Conservation (phyloP, 2,797 vertebrate genomes). For the Tarsius wallacei region DNA sequence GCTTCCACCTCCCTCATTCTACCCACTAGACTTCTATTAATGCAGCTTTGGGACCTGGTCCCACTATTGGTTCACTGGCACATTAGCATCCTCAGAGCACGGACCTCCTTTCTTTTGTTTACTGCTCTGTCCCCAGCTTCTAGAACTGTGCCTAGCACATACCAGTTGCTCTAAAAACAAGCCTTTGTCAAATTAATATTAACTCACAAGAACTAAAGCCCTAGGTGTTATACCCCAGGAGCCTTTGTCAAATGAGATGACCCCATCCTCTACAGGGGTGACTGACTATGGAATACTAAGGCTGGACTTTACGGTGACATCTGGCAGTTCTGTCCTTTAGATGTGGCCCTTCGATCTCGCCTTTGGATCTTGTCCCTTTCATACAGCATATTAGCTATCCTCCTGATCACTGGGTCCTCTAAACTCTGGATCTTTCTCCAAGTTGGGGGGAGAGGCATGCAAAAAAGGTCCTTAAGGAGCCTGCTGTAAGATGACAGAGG, state of each 20-base stretch:
- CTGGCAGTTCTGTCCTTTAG: not conserved
- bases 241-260: not conserved
- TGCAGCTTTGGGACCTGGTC: not conserved
- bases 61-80: not conserved
- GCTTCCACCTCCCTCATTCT: not conserved
- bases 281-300: not conserved
- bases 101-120: not conserved
- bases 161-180: not conserved
- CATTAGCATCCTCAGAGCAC: not conserved
- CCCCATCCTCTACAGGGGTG: not conserved
- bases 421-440: not conserved
- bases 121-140: not conserved
- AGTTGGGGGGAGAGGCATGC: not conserved
- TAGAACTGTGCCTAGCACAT: not conserved
- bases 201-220: not conserved
- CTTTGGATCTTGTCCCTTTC: not conserved
- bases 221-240: not conserved
- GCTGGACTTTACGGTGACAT: not conserved
- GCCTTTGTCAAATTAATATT: not conserved
- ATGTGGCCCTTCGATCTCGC: not conserved
- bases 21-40: not conserved
- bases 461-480: not conserved
- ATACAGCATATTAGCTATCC: not conserved
- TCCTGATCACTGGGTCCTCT: not conserved
- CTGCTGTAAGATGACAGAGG: not conserved